These are phyloP conservation scores for Cryptoblepharus egeriae DNA, from an alignment of 2,797 vertebrate genomes.

Conservation along the genomic window DNA sequence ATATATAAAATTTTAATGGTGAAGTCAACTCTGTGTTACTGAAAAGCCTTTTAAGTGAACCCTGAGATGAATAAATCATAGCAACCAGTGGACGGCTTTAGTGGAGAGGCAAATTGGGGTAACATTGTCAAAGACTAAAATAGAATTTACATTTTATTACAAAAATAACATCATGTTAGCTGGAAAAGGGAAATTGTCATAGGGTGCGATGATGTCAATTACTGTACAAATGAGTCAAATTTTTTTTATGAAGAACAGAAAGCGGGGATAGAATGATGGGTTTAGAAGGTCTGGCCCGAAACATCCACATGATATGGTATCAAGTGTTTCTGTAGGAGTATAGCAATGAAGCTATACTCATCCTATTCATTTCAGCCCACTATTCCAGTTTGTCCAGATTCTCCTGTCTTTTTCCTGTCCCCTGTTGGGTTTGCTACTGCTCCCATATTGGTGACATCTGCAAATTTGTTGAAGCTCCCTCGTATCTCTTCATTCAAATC, in stretches of 20 bases:
- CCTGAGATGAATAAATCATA: conserved; percentile 1
- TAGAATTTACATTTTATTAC: not conserved
- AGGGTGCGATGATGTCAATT: not conserved
- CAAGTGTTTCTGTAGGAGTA: not conserved
- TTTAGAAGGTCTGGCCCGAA: not conserved
- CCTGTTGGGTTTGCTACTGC: too few species aligned
- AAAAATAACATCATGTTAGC: too few species aligned
- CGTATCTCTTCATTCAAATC: too few species aligned
- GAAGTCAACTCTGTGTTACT: not conserved
- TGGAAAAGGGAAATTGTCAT: too few species aligned
- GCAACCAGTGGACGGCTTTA: not conserved
- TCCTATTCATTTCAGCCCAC: too few species aligned
- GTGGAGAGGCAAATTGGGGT: not conserved
- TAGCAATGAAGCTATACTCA: too few species aligned
- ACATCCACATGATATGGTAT: too few species aligned
- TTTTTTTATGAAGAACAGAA: not conserved
- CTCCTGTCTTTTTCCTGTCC: too few species aligned
- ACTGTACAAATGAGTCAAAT: not conserved
- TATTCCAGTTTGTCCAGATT: too few species aligned
- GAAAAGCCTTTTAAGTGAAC: not conserved
- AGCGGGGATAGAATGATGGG: not conserved
- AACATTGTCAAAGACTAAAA: not conserved
- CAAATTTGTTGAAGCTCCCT: too few species aligned
- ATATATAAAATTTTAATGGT: conserved; percentile 30
- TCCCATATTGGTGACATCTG: too few species aligned